Base-by-base conservation (phyloP, 2,797 vertebrate species). In the Sylvia borin region DNA sequence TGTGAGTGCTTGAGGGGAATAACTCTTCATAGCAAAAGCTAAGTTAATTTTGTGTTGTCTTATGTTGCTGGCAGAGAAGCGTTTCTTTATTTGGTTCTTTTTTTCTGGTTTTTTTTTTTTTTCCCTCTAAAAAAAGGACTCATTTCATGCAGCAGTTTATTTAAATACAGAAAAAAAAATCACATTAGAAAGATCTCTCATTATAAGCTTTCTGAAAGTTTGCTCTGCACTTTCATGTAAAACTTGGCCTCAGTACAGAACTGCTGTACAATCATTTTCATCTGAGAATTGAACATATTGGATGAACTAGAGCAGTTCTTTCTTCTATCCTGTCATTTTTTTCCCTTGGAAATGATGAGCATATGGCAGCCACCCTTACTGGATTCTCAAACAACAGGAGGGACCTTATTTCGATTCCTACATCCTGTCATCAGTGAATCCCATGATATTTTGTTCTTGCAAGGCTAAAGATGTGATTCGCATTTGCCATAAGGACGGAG, bases 251-350 rank as follows among this genome's bases (percentile, higher is more conserved):
- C 96, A 25, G 94, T 97, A 97, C 98, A 98, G 97, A 97, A 92
- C 94, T 94, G 97, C 94, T 92, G 87, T 94, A 97, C 95, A 92
- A 97, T 97, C 92, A 94, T 98, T 98, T 98, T 98, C 98, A 99
- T 99, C 98, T 97, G 98, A 98, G 98, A 98, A 98, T 98, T 99
- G 98, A 99, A 99, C 99, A 98, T 98, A 98, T 98, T 99, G 99
- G 98, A 98, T 98, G 98, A 98, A 98, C 98, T 97, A 95, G 97
- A 97, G 97, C 97, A 94, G 97, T 98, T 95, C 97, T 98, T 98
- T 98, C 98, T 99, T 99, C 99, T 98, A 99, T 99, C 98, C 98
- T 98, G 98, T 96, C 97, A 98, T 98, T 98, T 97, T 98, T 98
- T 97, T 97, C 97, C 98, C 98, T 98, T 95, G 97, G 98, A 99